These are phyloP conservation scores for Himalopsyche tibetana DNA, from an alignment of 2,888 invertebrate species.

Conservation along the genomic window DNA sequence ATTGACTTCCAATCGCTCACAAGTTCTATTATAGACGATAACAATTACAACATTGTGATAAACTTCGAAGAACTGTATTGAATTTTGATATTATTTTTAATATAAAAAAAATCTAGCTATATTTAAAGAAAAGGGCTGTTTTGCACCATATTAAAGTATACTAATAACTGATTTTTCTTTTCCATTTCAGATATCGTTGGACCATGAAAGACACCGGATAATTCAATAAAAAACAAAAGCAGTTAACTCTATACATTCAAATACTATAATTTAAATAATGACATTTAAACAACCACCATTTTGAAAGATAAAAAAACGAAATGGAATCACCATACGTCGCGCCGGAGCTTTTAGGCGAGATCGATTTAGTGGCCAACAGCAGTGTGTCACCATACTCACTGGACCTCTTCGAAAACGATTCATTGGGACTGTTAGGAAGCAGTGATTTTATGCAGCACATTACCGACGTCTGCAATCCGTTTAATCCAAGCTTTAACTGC, in stretches of 20 bases:
- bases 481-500: slow-evolving; percentile 76
- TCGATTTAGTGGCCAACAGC: slow-evolving; percentile 18
- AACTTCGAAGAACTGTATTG: too few species aligned
- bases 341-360: slow-evolving; percentile 37
- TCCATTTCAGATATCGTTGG: background rate
- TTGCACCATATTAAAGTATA: background rate
- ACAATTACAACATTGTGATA: too few species aligned
- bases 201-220: background rate
- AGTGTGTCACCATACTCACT: background rate
- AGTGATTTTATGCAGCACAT: background rate
- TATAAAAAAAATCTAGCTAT: too few species aligned
- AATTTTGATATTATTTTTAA: too few species aligned
- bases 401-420: background rate
- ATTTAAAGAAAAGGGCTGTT: too few species aligned
- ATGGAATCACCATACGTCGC: slow-evolving; percentile 55
- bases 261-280: background rate
- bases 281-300: background rate
- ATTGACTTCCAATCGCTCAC: too few species aligned
- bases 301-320: slow-evolving; percentile 18
- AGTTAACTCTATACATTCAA: background rate
- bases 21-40: too few species aligned
- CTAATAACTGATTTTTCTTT: background rate
- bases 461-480: slow-evolving; percentile 71
- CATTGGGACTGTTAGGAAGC: slow-evolving; percentile 2
- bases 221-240: background rate